A percentile compares a stretch with the other conserved stretches of the same genome.
Conservation (phyloP, 1,140 invertebrate species). For the Orius insidiosus region DNA sequence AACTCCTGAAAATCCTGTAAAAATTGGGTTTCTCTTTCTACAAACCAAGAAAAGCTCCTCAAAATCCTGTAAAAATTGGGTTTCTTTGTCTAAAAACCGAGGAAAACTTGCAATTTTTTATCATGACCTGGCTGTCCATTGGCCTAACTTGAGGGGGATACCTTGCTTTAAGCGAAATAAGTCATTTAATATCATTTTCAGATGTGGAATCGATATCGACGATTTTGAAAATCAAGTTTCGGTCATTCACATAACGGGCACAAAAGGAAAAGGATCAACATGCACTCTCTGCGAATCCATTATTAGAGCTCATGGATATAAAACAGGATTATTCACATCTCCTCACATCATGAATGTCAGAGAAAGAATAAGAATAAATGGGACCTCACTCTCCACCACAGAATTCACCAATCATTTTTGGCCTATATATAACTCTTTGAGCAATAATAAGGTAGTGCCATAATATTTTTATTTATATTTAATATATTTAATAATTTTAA, state of each 20-base stretch:
- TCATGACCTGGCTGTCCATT: too few species aligned
- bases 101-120: too few species aligned
- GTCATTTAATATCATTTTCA: too few species aligned
- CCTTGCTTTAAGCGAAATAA: too few species aligned
- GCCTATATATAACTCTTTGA: slow-evolving; percentile 51
- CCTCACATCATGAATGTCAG: slow-evolving; percentile 83
- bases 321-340: slow-evolving; percentile 90
- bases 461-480: not conserved
- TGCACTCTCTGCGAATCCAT: slow-evolving; percentile 87
- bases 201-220: slow-evolving; percentile 44
- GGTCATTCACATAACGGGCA: slow-evolving; percentile 87
- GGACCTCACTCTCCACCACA: slow-evolving; percentile 49
- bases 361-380: slow-evolving; percentile 86
- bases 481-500: not conserved
- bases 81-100: too few species aligned
- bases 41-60: too few species aligned
- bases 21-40: too few species aligned
- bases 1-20: too few species aligned
- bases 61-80: too few species aligned
- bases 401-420: slow-evolving; percentile 72
- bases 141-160: too few species aligned
- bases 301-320: slow-evolving; percentile 62
- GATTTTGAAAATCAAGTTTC: slow-evolving; percentile 46
- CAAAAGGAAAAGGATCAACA: slow-evolving; percentile 91
- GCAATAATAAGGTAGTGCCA: slow-evolving; percentile 25